Conservation (phyloP, 2,888 invertebrate species). For the Eledone cirrhosa region DNA sequence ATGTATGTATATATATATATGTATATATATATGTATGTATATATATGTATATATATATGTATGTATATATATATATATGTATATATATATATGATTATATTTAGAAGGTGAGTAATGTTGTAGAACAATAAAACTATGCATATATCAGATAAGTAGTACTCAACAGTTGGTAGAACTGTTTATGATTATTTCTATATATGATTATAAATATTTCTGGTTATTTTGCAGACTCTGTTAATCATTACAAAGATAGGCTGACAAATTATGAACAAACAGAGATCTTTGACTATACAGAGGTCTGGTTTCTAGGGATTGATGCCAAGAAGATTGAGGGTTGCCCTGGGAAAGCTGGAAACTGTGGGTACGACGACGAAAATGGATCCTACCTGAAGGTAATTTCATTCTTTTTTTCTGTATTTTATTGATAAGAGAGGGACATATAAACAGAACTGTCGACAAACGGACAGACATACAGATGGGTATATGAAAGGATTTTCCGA, state of each 20-base stretch:
- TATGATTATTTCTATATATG: constrained; percentile 19
- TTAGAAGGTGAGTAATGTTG: no score
- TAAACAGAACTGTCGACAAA: no score
- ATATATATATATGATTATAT: not conserved
- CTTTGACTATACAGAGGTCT: constrained; percentile 87
- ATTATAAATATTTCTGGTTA: not conserved
- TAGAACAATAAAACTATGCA: no score
- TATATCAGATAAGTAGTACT: no score
- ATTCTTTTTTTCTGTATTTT: no score
- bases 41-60: not conserved
- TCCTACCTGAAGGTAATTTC: constrained; percentile 87
- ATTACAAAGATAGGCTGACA: constrained; percentile 84
- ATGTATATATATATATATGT: not conserved
- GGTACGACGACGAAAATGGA: constrained; percentile 67
- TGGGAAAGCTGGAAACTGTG: constrained; percentile 61
- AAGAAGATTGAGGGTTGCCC: constrained; percentile 64
- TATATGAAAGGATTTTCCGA: no score
- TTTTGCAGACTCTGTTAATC: constrained; percentile 71
- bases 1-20: no score
- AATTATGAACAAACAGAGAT: constrained; percentile 92
- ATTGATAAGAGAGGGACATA: no score
- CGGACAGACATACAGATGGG: no score
- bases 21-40: no score
- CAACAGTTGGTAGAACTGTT: not conserved
- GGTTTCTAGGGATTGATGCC: constrained; percentile 77